These are phyloP conservation scores for Callitettix versicolor DNA, from an alignment of 1,140 invertebrate species.

Conservation along the genomic window DNA sequence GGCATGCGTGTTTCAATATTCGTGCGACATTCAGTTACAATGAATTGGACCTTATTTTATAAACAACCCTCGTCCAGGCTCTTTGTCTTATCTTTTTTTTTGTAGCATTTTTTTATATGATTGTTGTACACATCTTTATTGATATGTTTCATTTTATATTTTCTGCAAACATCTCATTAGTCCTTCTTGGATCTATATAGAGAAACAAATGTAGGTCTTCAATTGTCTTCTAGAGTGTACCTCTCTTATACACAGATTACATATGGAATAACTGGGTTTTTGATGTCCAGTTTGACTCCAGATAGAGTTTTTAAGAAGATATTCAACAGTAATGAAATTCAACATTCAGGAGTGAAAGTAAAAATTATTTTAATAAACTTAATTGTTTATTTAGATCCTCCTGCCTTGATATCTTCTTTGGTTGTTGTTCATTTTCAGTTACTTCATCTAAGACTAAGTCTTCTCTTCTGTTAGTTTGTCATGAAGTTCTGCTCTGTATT, in stretches of 20 bases:
- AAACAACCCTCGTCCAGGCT: too few species aligned
- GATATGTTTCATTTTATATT: too few species aligned
- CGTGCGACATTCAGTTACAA: too few species aligned
- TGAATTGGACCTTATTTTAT: too few species aligned
- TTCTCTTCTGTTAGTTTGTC: conserved; percentile 2
- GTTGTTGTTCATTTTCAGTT: not conserved
- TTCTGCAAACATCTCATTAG: too few species aligned
- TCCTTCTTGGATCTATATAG: not conserved
- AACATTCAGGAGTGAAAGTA: not conserved
- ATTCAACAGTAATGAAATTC: conserved; percentile 4
- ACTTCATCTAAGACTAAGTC: not conserved
- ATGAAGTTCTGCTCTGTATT: conserved; percentile 3
- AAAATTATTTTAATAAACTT: conserved; percentile 5
- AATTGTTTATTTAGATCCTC: conserved; percentile 4
- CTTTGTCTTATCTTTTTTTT: too few species aligned
- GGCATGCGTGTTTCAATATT: too few species aligned
- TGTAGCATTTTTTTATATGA: too few species aligned
- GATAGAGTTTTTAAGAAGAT: conserved; percentile 9
- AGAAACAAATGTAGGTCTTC: not conserved
- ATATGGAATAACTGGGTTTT: conserved; percentile 2
- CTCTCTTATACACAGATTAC: not conserved
- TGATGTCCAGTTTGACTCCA: conserved; percentile 9
- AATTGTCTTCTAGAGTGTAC: not conserved
- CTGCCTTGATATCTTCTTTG: conserved; percentile 3
- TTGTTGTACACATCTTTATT: too few species aligned